These are phyloP conservation scores for Peromyscus melanophrys DNA, from an alignment of 2,797 vertebrate species.

Conservation along the genomic window DNA sequence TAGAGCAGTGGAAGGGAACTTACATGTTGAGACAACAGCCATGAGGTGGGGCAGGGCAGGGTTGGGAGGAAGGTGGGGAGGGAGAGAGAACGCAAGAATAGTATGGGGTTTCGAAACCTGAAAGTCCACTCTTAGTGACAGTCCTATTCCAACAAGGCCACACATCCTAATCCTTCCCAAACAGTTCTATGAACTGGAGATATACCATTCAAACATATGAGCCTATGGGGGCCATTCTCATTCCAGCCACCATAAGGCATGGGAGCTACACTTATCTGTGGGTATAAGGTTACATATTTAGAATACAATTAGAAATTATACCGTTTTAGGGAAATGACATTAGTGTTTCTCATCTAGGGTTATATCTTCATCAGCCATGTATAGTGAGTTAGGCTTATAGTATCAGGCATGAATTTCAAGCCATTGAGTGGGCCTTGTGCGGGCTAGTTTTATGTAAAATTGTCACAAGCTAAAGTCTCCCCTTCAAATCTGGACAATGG, in stretches of 20 bases:
- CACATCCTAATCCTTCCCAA: neutral
- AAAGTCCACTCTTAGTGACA: neutral
- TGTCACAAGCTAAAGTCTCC: neutral
- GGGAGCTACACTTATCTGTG: neutral
- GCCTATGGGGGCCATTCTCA: neutral
- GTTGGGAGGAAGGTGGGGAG: neutral
- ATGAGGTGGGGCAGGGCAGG: neutral
- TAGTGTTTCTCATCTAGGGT: neutral
- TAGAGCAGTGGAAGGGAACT: neutral
- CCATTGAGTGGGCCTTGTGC: neutral
- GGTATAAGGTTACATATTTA: neutral
- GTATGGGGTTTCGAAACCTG: neutral
- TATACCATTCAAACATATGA: neutral
- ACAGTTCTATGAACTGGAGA: neutral
- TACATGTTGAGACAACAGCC: neutral
- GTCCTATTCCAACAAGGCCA: neutral
- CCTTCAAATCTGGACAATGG: neutral
- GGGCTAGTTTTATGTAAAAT: neutral
- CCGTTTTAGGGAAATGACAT: too few relatives aligned
- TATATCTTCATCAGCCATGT: neutral
- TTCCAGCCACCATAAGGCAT: neutral
- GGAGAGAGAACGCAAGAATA: too few relatives aligned
- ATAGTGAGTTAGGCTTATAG: neutral
- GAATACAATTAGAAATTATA: neutral
- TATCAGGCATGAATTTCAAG: neutral